phyloP scores from a whole-genome alignment of 1,140 invertebrate species.

The Acromyrmex charruanus region DNA sequence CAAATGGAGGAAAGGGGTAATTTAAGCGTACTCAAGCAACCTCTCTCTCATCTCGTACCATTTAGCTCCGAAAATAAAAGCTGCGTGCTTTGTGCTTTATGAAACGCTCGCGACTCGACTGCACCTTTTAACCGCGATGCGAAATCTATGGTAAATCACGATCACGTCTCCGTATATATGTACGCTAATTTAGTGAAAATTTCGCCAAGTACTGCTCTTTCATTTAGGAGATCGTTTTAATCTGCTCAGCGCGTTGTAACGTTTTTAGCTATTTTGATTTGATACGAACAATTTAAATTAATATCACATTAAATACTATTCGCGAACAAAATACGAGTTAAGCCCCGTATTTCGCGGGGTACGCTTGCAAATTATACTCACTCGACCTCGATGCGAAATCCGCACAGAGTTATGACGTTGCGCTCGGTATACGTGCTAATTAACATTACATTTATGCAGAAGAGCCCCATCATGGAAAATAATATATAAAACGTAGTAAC shows the following conservation, averaged over 20 bases:
- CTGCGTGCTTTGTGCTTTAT: constrained; percentile 22
- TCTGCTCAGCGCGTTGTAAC: constrained; percentile 1
- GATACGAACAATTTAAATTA: constrained; percentile 54
- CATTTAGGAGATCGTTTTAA: constrained; percentile 24
- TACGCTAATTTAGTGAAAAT: constrained; percentile 41
- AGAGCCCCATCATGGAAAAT: constrained; percentile 44
- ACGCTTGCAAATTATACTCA: constrained; percentile 27
- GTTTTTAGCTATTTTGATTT: constrained; percentile 46
- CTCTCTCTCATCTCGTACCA: constrained; percentile 19
- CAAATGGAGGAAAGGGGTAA: constrained; percentile 64
- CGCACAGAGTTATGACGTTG: constrained; percentile 40
- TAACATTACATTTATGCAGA: constrained; percentile 58
- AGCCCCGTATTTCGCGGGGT: constrained; percentile 13
- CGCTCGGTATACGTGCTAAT: constrained; percentile 42
- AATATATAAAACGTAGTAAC: constrained; percentile 24
- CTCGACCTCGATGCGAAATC: constrained; percentile 55
- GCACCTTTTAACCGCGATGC: constrained; percentile 31
- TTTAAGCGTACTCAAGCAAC: constrained; percentile 71
- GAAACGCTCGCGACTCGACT: background rate
- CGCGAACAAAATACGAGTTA: constrained; percentile 39
- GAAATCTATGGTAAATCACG: constrained; percentile 32
- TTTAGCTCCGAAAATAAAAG: constrained; percentile 61
- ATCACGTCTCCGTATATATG: background rate
- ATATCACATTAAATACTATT: constrained; percentile 42
- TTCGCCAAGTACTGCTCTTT: background rate